Base-by-base conservation (phyloP, 2,888 invertebrate genomes). In the Schizaphis graminum region DNA sequence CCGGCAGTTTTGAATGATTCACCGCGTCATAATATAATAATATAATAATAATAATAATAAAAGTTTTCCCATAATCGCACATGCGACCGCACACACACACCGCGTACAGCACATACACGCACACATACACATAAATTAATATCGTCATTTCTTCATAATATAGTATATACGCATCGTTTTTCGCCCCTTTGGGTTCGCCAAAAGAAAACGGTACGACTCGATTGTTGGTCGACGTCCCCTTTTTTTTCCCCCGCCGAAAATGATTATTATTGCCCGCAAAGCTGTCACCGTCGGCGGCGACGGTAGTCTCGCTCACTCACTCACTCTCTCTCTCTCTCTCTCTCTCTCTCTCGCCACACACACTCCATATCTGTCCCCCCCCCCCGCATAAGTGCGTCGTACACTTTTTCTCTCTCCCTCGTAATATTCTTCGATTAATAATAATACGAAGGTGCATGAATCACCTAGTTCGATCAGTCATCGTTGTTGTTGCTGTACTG, bases 191-290 rank as follows among this genome's bases (percentile, higher is more conserved):
- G 56, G 24, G 26, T 61, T 61, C 57, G 26, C 85, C 86, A 86
- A 93, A 91, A 91, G 91, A 94, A 94, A 91, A 94, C 94, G 77
- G 77, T 77, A 77, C 77, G 49, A 49, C 94, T 41, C 92, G 92
- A 89, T 89, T 77, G 92, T 92, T 88, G 92, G 49, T 56, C 77
- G 53, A 3, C 91, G 92, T 67, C 35, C 61, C 49, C 88, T 28
- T 56, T 87, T 49, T 86, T 91, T 91, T 44, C 26, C n/a, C 85
- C n/a, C 35, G 24, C 57, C 86, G 24, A 86, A 41, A 92, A 88
- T 88, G 92, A 93, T 94, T 91, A 94, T 94, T 94, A 94, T 94
- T 94, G 94, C 94, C 91, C 94, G 94, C 94, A 94, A 94, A 94
- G 94, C 94, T 91, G 94, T 94, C 94, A 91, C 94, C 93, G 85